Conservation (phyloP, 2,797 vertebrate genomes). For the Cichlasoma orientale region DNA sequence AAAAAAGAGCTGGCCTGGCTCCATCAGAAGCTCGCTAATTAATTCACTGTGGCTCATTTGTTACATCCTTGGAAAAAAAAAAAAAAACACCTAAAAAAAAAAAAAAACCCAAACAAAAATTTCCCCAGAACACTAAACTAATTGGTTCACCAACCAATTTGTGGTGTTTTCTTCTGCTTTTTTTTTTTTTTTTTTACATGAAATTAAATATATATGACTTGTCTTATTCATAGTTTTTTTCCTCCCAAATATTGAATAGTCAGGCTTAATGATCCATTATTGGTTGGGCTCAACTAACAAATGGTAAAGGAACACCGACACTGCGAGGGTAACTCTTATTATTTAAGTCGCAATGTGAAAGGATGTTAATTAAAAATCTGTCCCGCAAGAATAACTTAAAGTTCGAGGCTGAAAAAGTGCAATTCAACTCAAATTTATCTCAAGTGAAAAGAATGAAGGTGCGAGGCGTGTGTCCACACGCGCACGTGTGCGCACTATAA, state of each 20-base stretch:
- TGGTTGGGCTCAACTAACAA: not conserved
- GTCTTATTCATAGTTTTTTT: not conserved
- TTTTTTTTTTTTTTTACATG: not conserved
- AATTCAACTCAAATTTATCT: constrained; percentile 36
- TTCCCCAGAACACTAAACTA: not conserved
- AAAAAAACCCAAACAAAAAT: not conserved
- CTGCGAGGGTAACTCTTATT: constrained; percentile 5
- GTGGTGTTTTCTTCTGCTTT: not conserved
- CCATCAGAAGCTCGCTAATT: not conserved
- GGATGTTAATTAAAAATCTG: constrained; percentile 49
- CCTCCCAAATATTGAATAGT: not conserved
- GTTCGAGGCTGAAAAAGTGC: constrained; percentile 4
- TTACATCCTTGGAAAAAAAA: not conserved
- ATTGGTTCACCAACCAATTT: not conserved
- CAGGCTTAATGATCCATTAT: not conserved
- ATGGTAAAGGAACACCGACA: not conserved
- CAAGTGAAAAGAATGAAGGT: constrained; percentile 34
- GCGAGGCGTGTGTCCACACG: not conserved
- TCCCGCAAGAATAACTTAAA: constrained; percentile 37
- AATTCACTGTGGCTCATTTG: not conserved
- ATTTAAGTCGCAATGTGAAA: constrained; percentile 20
- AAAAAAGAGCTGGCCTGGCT: not conserved
- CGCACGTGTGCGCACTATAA: constrained; percentile 16
- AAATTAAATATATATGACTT: constrained; percentile 1
- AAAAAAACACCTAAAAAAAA: not conserved